A percentile compares a stretch with the other conserved stretches of the same genome.
Evolutionary conservation across 2,888 invertebrate species (phyloP).

Genomic region (Nezara viridula): DNA sequence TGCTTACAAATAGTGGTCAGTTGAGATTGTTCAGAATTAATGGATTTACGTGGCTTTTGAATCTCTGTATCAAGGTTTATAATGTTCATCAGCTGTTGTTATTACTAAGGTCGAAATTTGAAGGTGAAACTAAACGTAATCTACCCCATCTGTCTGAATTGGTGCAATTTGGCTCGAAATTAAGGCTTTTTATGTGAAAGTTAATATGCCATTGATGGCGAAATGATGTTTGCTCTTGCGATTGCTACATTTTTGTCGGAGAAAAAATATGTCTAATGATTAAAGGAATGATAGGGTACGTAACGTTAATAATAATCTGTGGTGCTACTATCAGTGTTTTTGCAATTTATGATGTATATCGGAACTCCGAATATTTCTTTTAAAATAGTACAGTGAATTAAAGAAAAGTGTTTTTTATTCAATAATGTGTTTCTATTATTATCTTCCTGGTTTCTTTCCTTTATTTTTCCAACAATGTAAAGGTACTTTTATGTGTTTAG

Average conservation of each 20-base stretch:
- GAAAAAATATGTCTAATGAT: constrained; percentile 17
- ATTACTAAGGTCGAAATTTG: not conserved
- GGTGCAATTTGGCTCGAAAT: constrained; percentile 3
- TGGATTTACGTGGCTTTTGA: not conserved
- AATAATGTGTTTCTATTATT: no score
- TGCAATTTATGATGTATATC: not conserved
- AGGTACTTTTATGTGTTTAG: no score
- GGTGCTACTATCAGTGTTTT: not conserved
- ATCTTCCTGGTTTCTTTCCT: no score
- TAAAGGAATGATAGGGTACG: not conserved
- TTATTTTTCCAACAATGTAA: no score
- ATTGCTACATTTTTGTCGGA: not conserved
- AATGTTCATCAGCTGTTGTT: not conserved
- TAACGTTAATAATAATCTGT: not conserved
- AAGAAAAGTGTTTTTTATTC: no score
- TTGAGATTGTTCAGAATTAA: not conserved
- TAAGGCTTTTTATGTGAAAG: constrained; percentile 26
- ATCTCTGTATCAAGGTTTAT: not conserved
- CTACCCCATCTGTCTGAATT: not conserved
- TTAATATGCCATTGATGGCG: constrained; percentile 24
- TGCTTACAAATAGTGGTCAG: no score
- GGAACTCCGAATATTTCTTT: not conserved
- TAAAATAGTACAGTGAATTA: not conserved
- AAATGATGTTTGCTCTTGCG: constrained; percentile 10
- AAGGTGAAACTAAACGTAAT: constrained; percentile 22